Evolutionary conservation across 2,113 vertebrate genomes (phyloP).

Genomic region (Elephantulus edwardii): DNA sequence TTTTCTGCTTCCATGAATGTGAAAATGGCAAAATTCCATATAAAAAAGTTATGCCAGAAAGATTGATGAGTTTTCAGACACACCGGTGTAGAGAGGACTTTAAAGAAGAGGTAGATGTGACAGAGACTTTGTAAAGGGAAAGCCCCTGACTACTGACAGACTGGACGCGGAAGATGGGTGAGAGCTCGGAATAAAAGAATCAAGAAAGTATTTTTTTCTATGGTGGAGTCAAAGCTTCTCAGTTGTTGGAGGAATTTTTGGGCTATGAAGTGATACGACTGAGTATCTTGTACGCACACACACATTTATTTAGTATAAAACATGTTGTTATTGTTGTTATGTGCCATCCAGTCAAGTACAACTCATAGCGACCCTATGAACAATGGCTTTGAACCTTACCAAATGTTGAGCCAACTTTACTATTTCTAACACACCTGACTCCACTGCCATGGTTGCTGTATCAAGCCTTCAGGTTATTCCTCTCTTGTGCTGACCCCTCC

Average conservation of each 20-base stretch:
- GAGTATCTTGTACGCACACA: no score
- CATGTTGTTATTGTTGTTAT: no score
- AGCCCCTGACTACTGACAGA: background rate
- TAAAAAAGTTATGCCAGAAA: background rate
- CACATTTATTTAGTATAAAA: no score
- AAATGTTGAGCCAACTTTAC: no score
- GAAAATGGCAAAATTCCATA: background rate
- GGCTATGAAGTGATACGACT: background rate
- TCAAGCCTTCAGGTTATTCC: no score
- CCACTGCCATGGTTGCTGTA: no score
- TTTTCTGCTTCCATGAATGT: background rate
- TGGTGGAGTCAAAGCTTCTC: background rate
- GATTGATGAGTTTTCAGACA: background rate
- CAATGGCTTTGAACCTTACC: no score
- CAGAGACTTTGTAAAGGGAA: background rate
- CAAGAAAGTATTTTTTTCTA: fast-evolving
- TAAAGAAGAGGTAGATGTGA: background rate
- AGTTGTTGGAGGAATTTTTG: background rate
- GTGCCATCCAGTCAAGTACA: no score
- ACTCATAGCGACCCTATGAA: no score
- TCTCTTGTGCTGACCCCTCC: no score
- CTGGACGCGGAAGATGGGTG: background rate
- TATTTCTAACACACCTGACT: no score
- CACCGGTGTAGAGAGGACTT: background rate
- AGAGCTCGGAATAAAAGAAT: background rate